These are phyloP conservation scores for Xanthia togata DNA, from an alignment of 2,888 invertebrate species.

Conservation along the genomic window DNA sequence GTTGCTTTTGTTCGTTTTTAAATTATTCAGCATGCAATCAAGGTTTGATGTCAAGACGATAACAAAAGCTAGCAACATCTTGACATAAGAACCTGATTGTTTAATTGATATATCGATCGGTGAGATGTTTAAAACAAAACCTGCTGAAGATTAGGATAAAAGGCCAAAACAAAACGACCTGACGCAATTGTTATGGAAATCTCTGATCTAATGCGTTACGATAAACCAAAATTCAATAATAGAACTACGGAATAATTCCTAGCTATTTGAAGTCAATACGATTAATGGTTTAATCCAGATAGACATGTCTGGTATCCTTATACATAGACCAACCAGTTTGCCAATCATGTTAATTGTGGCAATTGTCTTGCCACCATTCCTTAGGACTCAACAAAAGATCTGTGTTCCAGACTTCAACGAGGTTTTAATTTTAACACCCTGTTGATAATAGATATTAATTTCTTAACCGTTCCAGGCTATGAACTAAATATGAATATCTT, in stretches of 20 bases:
- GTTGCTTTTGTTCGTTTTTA: conserved; percentile 15
- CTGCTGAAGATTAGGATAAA: background rate
- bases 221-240: conserved; percentile 16
- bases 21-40: conserved; percentile 9
- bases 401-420: conserved; percentile 5
- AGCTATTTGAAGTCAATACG: background rate
- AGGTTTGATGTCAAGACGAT: background rate
- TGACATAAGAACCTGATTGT: background rate
- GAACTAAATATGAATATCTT: background rate
- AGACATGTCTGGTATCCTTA: background rate
- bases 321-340: conserved; percentile 7
- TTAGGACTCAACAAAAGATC: background rate
- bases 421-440: background rate
- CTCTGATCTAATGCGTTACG: background rate
- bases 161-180: background rate
- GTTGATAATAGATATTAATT: background rate
- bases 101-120: background rate
- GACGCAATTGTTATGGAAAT: background rate
- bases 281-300: background rate
- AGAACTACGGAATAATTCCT: background rate
- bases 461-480: background rate
- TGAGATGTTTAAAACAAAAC: background rate
- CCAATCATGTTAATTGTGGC: conserved; percentile 3
- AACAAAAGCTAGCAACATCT: background rate
- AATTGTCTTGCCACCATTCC: conserved; percentile 16